Evolutionary conservation across 2,888 invertebrate genomes (phyloP).

Genomic region (Odontocerum albicorne): DNA sequence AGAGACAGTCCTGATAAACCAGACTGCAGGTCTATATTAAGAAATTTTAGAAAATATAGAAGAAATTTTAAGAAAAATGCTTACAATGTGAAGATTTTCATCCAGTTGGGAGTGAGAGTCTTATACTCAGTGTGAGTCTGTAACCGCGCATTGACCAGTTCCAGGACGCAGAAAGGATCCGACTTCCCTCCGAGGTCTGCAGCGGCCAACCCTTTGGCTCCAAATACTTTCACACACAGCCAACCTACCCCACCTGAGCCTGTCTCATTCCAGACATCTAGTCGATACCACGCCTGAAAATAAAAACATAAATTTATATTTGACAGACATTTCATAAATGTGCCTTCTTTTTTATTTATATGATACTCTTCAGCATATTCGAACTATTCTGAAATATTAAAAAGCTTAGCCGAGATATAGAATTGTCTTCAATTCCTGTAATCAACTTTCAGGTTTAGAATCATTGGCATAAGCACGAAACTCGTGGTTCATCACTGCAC

Average conservation of each 20-base stretch:
- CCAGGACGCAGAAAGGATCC: slow-evolving; percentile 97
- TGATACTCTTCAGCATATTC: no score
- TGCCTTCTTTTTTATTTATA: no score
- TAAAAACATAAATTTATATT: no score
- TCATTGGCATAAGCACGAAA: no score
- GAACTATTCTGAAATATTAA: no score
- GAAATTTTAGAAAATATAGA: not conserved
- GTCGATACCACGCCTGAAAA: slow-evolving; percentile 62
- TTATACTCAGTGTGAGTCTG: slow-evolving; percentile 99
- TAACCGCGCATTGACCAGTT: slow-evolving; percentile 89
- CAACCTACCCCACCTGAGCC: slow-evolving; percentile 82
- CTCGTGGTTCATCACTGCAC: no score
- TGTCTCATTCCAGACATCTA: slow-evolving; percentile 44
- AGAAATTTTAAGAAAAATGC: slow-evolving; percentile 43
- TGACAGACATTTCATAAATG: no score
- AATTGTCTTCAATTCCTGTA: no score
- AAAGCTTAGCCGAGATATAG: no score
- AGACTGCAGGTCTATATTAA: no score
- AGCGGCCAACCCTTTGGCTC: slow-evolving; percentile 82
- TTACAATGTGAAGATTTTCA: slow-evolving; percentile 98
- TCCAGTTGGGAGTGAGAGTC: slow-evolving; percentile 95
- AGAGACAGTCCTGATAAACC: not conserved
- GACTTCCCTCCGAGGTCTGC: slow-evolving; percentile 97
- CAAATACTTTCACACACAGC: slow-evolving; percentile 90
- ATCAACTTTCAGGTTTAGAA: no score